Base-by-base conservation (phyloP, 2,888 invertebrate genomes). In the Cheilosia soror region DNA sequence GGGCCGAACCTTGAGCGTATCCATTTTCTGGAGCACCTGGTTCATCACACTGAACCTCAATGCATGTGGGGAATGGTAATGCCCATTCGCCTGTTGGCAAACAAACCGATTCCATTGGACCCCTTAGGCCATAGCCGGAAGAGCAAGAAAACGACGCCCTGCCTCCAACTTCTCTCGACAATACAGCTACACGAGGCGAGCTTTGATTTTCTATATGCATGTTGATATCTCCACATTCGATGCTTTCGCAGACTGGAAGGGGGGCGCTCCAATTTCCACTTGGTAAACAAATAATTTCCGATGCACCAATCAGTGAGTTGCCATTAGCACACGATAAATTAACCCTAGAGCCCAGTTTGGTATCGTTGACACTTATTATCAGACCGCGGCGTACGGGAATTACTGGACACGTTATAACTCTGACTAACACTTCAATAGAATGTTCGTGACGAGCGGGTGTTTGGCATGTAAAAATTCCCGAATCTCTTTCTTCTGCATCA, bases 241-340 rank as follows among this genome's bases (percentile, higher is more conserved):
- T 95, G 95, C 96, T 96, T 92, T 96, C 96, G 91, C 97, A 97
- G 55, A 96, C 95, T 6, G 97, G 97, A 83, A 96, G 93, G 2
- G 96, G 96, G 0, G 96, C 95, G 88, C 96, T 96, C 97, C 97
- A 97, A 91, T 96, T 96, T 31, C 97, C 97, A 25, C 96, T 96
- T 0, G 97, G 96, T n/a, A 96, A 92, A 91, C 97, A 97, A 58
- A 93, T 91, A 33, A 97, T 93, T 89, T 95, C 95, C 3, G 95
- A 94, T 2, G 96, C 94, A 4, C 97, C 97, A 71, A 97, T 95
- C 51, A 97, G 92, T 0, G 96, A 95, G 90, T 96, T 96, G 2
- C 97, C 97, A 89, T 96, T 96, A 13, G 95, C 94, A 90, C 97
- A 97, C 33, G 95, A 94, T 91, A 97, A 95, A 80, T 94, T 93